These are phyloP conservation scores for Tuta absoluta DNA, from an alignment of 2,888 invertebrate species.

Conservation along the genomic window DNA sequence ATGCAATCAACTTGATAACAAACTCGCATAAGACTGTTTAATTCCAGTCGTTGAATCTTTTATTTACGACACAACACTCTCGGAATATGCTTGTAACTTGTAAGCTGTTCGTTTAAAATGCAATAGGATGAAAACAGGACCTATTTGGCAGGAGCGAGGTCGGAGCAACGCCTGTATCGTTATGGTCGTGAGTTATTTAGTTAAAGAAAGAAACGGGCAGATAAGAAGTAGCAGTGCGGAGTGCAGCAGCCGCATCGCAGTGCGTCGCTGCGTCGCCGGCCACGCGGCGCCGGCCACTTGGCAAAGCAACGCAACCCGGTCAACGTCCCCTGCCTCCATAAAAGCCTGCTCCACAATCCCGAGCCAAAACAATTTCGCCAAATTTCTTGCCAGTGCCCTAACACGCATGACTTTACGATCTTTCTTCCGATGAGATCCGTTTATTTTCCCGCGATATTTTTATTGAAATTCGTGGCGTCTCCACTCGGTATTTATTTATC, in stretches of 20 bases:
- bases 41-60: constrained; percentile 9
- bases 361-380: constrained; percentile 79
- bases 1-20: constrained; percentile 20
- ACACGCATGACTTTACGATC: constrained; percentile 76
- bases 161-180: constrained; percentile 45
- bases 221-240: constrained; percentile 74
- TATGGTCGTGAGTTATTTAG: constrained; percentile 62
- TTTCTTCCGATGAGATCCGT: constrained; percentile 54
- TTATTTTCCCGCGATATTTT: constrained; percentile 63
- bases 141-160: constrained; percentile 64
- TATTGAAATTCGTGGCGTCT: constrained; percentile 60
- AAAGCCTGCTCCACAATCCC: constrained; percentile 67
- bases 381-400: constrained; percentile 74
- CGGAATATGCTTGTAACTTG: neutral
- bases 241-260: constrained; percentile 72
- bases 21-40: constrained; percentile 18
- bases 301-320: constrained; percentile 66
- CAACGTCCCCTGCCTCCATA: constrained; percentile 73
- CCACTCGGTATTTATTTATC: constrained; percentile 55
- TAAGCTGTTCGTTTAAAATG: constrained; percentile 29
- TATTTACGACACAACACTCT: constrained; percentile 15
- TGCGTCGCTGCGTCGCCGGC: constrained; percentile 75
- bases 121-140: constrained; percentile 43
- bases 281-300: constrained; percentile 77
- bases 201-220: constrained; percentile 50